Evolutionary conservation across 2,113 vertebrate genomes (phyloP), one percentile per base, ranked within the genome.

Genomic region (Misgurnus mizolepis): DNA sequence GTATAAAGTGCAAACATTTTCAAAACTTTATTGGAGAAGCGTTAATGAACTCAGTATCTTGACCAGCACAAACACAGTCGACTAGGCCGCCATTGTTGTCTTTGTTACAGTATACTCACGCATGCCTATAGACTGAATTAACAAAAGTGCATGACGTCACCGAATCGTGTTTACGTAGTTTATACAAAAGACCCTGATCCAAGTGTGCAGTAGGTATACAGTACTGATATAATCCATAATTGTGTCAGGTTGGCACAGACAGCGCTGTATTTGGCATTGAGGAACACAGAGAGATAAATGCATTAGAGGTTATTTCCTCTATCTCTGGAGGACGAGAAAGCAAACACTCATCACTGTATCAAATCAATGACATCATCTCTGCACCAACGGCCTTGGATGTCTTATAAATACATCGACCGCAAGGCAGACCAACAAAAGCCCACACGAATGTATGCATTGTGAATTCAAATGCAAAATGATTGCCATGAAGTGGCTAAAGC

Each of bases 231-330:
- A 18, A 39, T 76, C 58, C 22, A 3, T 66, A 55, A 77, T n/a
- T n/a, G 47, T 77, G 75, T 47, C 39, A 53, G 67, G 34, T 43
- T 83, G 81, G 75, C 76, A 81, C 60, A 18, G 60, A 15, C 65
- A 74, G 84, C 87, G 82, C 83, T 85, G 70, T 77, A 75, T 70
- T 85, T 84, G 89, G 85, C 84, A 84, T 47, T 56, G 41, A 49
- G 49, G 60, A 11, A 17, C 39, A 14, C 55, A 55, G 53, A 70
- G 58, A 56, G 58, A 82, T 84, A 67, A 53, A 78, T 73, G 64
- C 3, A 61, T 80, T 74, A 68, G 85, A 76, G 78, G 12, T 56
- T 50, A 68, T 68, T 73, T 66, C 55, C 17, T 61, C 45, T 10
- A 17, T 78, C 47, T 62, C 68, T 65, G n/a, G 62, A 66, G 55